A percentile compares a stretch with the other conserved stretches of the same genome.
These are phyloP conservation scores for Aelia acuminata DNA, from an alignment of 2,888 invertebrate genomes.

Conservation along the genomic window DNA sequence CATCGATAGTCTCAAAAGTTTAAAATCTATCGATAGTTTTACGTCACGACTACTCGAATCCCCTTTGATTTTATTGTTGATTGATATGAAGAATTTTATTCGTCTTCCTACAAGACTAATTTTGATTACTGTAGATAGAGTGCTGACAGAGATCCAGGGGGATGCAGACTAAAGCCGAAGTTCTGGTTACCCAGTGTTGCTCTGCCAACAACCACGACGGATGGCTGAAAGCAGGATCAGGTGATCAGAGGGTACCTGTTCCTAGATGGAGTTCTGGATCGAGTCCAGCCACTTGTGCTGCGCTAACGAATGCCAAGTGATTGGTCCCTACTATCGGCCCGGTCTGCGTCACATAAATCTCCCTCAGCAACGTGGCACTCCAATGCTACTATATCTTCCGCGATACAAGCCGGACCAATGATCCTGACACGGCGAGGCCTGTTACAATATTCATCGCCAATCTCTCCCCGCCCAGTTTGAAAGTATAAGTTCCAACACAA, in stretches of 20 bases:
- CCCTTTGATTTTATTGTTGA: too few species aligned
- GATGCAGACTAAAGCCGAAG: neutral
- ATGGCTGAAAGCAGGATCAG: neutral
- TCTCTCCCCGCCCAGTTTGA: neutral
- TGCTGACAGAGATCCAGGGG: neutral
- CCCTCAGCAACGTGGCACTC: neutral
- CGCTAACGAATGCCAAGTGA: conserved; percentile 8
- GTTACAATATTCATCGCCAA: neutral
- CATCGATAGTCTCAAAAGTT: too few species aligned
- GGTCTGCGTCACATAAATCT: neutral
- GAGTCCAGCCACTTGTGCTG: neutral
- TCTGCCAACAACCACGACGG: neutral
- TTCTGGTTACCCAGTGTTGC: neutral
- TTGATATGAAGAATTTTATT: too few species aligned
- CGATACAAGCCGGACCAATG: neutral
- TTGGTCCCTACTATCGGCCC: neutral
- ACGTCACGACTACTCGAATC: too few species aligned
- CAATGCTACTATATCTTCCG: neutral
- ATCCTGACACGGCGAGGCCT: neutral
- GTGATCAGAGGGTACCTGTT: neutral
- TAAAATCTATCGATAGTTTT: too few species aligned
- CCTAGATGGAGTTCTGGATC: neutral
- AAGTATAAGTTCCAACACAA: neutral
- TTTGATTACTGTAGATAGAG: too few species aligned
- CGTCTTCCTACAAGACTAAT: too few species aligned